A percentile compares a stretch with the other conserved stretches of the same genome.
These are phyloP conservation scores for Coptodon bakossiorum DNA, from an alignment of 2,113 vertebrate genomes.

Conservation along the genomic window DNA sequence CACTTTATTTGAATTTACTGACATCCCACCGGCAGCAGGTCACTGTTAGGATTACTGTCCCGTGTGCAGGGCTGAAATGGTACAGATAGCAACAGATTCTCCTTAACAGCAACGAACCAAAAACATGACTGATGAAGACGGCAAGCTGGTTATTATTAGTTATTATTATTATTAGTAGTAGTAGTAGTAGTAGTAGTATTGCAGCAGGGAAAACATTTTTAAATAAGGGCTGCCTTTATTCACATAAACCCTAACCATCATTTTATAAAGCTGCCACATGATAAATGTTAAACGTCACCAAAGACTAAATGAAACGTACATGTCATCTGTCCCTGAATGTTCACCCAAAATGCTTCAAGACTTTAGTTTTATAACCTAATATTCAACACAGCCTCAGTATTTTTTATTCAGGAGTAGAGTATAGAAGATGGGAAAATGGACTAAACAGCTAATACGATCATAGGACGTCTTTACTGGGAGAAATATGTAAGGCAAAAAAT, in stretches of 20 bases:
- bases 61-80: not conserved
- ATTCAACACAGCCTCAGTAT: not conserved
- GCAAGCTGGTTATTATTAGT: rapidly evolving
- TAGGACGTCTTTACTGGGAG: not conserved
- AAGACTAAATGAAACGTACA: not conserved
- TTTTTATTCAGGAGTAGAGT: not conserved
- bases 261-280: not conserved
- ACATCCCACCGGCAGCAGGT: rapidly evolving
- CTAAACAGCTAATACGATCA: rapidly evolving
- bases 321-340: not conserved
- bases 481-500: not conserved
- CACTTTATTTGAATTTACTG: not conserved
- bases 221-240: not conserved
- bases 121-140: not conserved
- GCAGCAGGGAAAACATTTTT: rapidly evolving
- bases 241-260: rapidly evolving
- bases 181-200: no score
- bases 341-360: not conserved
- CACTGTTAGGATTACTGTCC: not conserved
- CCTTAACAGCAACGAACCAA: not conserved
- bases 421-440: not conserved
- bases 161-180: no score
- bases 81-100: not conserved
- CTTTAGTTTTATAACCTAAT: not conserved
- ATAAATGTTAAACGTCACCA: not conserved